A percentile compares a stretch with the other conserved stretches of the same genome.
Evolutionary conservation across 2,888 invertebrate genomes (phyloP).

Genomic region (Zygogramma bicolorata): DNA sequence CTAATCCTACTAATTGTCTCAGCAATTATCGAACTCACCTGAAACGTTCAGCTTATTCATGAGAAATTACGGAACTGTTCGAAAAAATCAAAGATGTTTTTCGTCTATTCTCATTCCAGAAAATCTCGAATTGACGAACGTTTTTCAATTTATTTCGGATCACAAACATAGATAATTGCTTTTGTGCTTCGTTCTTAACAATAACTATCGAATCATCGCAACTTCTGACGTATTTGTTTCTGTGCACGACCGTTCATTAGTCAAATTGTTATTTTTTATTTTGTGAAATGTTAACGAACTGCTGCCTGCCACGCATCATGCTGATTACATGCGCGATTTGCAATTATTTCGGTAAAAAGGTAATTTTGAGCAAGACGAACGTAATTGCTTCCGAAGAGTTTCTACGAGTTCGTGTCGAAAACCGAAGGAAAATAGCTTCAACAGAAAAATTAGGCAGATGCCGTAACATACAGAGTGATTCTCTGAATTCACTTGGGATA

Average conservation of each 20-base stretch:
- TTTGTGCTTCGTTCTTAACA: background rate
- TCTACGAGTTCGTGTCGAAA: background rate
- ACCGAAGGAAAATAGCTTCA: background rate
- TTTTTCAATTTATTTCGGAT: too few relatives aligned
- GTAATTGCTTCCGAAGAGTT: background rate
- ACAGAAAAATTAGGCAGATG: background rate
- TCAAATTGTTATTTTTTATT: slow-evolving; percentile 15
- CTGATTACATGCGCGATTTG: background rate
- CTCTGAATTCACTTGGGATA: background rate
- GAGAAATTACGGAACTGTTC: too few relatives aligned
- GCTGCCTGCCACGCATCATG: background rate
- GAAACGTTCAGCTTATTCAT: too few relatives aligned
- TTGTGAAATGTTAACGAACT: slow-evolving; percentile 19
- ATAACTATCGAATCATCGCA: slow-evolving; percentile 1
- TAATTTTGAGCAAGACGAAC: background rate
- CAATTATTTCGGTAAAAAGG: slow-evolving; percentile 10
- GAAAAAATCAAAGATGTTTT: too few relatives aligned
- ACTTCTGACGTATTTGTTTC: background rate
- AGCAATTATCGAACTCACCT: too few relatives aligned
- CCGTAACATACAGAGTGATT: background rate
- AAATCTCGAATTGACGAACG: background rate
- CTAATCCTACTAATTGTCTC: too few relatives aligned
- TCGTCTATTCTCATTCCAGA: too few relatives aligned
- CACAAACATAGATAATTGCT: too few relatives aligned
- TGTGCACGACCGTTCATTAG: background rate